A percentile compares a stretch with the other conserved stretches of the same genome.
Conservation (phyloP, 2,888 invertebrate genomes). For the Cheiracanthium punctorium region DNA sequence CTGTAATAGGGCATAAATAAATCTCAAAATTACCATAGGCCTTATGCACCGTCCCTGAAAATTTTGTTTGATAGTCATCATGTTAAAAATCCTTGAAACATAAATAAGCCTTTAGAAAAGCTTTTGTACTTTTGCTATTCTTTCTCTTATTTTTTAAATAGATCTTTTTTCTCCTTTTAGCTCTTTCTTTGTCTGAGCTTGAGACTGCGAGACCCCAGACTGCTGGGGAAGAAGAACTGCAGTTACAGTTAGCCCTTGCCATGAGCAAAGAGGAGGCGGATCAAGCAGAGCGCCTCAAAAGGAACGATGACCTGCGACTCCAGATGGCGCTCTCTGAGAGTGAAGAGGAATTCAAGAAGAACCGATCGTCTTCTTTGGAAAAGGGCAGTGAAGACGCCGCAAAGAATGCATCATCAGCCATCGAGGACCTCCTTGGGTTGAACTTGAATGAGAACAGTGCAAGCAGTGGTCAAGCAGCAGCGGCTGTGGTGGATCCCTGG, state of each 20-base stretch:
- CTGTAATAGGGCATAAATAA: too few species aligned
- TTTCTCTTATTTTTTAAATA: too few species aligned
- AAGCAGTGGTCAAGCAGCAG: neutral
- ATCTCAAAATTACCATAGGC: too few species aligned
- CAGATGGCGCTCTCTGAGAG: slow-evolving; percentile 96
- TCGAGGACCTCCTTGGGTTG: slow-evolving; percentile 73
- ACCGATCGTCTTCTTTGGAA: too few species aligned
- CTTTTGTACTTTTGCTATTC: too few species aligned
- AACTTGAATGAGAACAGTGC: slow-evolving; percentile 30
- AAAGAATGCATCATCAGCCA: slow-evolving; percentile 46
- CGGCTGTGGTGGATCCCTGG: slow-evolving; percentile 79
- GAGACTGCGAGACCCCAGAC: slow-evolving; percentile 97
- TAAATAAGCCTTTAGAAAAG: too few species aligned
- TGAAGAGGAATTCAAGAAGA: slow-evolving; percentile 82
- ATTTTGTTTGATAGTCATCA: too few species aligned
- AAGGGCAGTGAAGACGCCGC: neutral
- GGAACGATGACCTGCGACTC: slow-evolving; percentile 89
- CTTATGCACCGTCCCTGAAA: too few species aligned
- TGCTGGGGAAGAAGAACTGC: slow-evolving; percentile 97
- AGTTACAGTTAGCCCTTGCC: slow-evolving; percentile 96
- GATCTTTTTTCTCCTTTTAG: too few species aligned
- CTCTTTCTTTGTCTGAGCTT: slow-evolving; percentile 80
- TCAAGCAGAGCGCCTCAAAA: slow-evolving; percentile 92
- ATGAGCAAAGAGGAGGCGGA: slow-evolving; percentile 99
- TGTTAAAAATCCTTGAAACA: too few species aligned